These are phyloP conservation scores for Falco columbarius DNA, from an alignment of 2,797 vertebrate genomes.

Conservation along the genomic window DNA sequence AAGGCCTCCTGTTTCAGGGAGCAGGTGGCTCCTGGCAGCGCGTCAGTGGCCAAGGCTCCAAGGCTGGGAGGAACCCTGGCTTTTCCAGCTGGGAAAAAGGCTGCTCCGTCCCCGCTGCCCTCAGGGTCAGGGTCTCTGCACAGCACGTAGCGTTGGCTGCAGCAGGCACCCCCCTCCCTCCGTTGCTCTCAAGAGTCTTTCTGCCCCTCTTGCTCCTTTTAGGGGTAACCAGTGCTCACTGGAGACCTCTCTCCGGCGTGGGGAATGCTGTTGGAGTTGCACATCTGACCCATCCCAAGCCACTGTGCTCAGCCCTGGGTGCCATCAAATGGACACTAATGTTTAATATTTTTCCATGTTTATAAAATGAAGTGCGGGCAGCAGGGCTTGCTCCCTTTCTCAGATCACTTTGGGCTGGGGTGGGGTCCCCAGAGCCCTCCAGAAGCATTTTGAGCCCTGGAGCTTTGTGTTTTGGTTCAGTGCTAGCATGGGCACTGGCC, in stretches of 20 bases:
- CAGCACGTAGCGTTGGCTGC: accelerated
- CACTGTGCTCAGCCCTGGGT: accelerated
- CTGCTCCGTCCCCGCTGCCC: not conserved
- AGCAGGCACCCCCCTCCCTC: not conserved
- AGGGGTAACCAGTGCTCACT: not conserved
- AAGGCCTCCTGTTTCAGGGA: not conserved
- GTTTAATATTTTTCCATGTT: not conserved
- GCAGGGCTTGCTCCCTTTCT: accelerated
- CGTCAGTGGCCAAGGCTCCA: constrained; percentile 11
- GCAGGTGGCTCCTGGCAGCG: constrained; percentile 28
- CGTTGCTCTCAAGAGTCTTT: not conserved
- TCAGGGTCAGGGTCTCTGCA: accelerated
- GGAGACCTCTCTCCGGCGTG: accelerated
- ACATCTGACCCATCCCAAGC: accelerated
- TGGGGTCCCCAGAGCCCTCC: not conserved
- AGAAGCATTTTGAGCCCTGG: not conserved
- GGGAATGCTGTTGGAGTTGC: not conserved
- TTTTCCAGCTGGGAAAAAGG: not conserved
- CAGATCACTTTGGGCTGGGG: not conserved
- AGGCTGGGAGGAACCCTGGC: constrained; percentile 2
- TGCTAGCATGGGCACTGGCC: accelerated
- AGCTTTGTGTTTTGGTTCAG: accelerated
- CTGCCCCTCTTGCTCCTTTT: not conserved
- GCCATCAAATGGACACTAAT: accelerated
- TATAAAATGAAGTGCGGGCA: not conserved